Percentiles rank a stretch among this genome's conserved stretches.
Conservation (phyloP, 2,888 invertebrate genomes). For the Oligia fasciuncula region DNA sequence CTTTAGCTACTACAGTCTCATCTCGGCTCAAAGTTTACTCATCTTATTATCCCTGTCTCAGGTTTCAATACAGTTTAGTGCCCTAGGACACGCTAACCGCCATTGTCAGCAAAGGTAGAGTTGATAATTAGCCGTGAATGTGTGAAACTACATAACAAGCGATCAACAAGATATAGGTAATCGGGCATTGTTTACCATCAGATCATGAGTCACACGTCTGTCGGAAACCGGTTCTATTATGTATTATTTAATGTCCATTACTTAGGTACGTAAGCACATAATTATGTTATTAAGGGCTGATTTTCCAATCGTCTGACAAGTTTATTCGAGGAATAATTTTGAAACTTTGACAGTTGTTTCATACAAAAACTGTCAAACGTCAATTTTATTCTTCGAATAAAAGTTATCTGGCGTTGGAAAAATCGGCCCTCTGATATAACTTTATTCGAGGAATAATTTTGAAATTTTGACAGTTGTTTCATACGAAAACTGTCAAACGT, state of each 20-base stretch:
- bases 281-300: not conserved
- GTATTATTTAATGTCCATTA: slow-evolving; percentile 39
- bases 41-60: not conserved
- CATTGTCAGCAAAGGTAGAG: not conserved
- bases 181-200: slow-evolving; percentile 53
- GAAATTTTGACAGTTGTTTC: no score
- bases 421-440: not conserved
- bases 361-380: no score
- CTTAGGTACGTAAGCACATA: slow-evolving; percentile 19
- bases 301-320: no score
- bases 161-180: slow-evolving; percentile 26
- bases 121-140: slow-evolving; percentile 33
- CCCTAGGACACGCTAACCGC: not conserved
- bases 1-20: not conserved
- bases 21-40: not conserved
- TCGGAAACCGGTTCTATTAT: slow-evolving; percentile 42
- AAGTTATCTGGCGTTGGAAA: no score
- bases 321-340: no score
- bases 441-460: no score
- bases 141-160: slow-evolving; percentile 41
- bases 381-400: no score
- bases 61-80: not conserved
- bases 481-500: no score
- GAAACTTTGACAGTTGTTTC: no score
- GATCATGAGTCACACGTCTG: slow-evolving; percentile 41